Evolutionary conservation across 1,140 invertebrate genomes (phyloP), one percentile per base, ranked within the genome.

Genomic region (Amyelois transitella): DNA sequence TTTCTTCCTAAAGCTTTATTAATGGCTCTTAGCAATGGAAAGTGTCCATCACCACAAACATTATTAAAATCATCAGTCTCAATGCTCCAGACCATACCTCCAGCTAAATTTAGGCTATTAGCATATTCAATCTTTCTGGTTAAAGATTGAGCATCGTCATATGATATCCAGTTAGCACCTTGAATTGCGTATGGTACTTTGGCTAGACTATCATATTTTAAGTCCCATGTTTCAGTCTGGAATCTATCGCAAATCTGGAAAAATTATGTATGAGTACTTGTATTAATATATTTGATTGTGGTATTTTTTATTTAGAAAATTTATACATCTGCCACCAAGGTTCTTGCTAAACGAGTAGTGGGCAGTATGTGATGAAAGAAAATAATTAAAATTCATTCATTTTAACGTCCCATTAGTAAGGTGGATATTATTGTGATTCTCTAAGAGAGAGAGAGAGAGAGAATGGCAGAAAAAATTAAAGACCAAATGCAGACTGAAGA

Each of bases 31-130:
- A 88, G 49, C 18, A 88, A 61, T 25, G 79, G 91, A 74, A 86
- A 93, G 7, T 77, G 72, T 53, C 69, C 74, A 7, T 57, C 64
- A n/a, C 91, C 88, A 62, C 92, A 94, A 0, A 75, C 58, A 0
- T 91, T 92, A 6, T 60, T 77, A 65, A 94, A 94, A 69, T 95
- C 94, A 66, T 95, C 94, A 45, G 92, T 93, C 59, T 95, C 94
- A 6, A 95, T 88, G 61, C 91, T 92, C 94, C 94, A 95, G 0
- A 93, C 58, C 93, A 94, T 94, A 3, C 88, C 89, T 18, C 94
- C 94, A 47, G 87, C 91, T 1, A 95, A 79, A 44, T 85, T 87
- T 2, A 81, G 65, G 0, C 69, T 54, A 24, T 90, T 81, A 1
- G 90, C 89, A 56, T 89, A 93, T 21, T 92, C 58, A 0, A 77